Evolutionary conservation across 1,140 invertebrate species (phyloP).

Genomic region (Caenorhabditis briggsae): DNA sequence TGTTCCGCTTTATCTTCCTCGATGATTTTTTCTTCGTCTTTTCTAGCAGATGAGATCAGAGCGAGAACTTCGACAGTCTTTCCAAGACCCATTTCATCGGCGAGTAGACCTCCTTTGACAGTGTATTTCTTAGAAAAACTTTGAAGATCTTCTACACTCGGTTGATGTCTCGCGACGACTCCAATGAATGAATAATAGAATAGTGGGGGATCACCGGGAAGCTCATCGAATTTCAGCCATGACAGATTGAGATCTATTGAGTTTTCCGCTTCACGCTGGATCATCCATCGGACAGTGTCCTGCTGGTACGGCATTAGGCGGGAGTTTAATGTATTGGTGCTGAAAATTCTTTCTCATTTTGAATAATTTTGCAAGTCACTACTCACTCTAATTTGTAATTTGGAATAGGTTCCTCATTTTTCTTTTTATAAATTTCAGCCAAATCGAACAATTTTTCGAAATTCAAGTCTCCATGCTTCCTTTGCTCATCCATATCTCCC

Average conservation of each 20-base stretch:
- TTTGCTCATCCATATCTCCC: not conserved
- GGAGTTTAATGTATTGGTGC: not conserved
- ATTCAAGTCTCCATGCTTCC: not conserved
- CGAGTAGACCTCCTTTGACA: slow-evolving; percentile 27
- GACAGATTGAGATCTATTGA: not conserved
- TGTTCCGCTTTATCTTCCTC: too few species aligned
- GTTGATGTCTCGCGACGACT: not conserved
- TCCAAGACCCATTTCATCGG: slow-evolving; percentile 46
- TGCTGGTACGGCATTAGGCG: not conserved
- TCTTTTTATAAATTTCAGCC: not conserved
- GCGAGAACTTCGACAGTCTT: slow-evolving; percentile 18
- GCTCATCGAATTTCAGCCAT: not conserved
- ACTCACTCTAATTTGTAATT: not conserved
- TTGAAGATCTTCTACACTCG: not conserved
- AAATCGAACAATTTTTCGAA: not conserved
- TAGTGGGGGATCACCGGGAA: not conserved
- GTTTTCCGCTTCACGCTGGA: not conserved
- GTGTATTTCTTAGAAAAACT: not conserved
- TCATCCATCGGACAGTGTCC: slow-evolving; percentile 27
- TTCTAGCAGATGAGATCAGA: not conserved
- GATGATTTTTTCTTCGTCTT: not conserved
- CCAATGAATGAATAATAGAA: not conserved
- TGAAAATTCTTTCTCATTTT: not conserved
- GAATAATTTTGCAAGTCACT: too few species aligned
- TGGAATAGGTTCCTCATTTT: not conserved